Base-by-base conservation (phyloP, 1,140 invertebrate species). In the Drosophila murphyi region DNA sequence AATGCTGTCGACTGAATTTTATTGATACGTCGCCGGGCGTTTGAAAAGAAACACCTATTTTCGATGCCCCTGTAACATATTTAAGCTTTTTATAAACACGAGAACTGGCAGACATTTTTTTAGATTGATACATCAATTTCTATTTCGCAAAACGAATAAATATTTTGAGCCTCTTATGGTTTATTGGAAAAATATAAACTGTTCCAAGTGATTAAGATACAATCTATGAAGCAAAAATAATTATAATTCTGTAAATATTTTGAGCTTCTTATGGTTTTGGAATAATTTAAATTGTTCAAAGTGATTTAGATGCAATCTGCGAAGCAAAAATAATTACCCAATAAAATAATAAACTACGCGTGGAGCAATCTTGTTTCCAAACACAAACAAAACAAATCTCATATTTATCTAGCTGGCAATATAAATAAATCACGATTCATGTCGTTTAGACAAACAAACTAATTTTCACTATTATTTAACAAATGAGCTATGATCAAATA, bases 381-480 rank as follows among this genome's bases (percentile, higher is more conserved):
- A 31, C 48, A 60, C 57, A 35, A 35, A 43, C 57, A 60, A 68
- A 47, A 74, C 61, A 59, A 55, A 61, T 54, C 55, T 60, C 12
- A 48, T 32, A 70, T 70, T 76, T 54, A 72, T 65, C 57, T 67
- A 64, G 20, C 45, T 55, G 68, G 61, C 37, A 47, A 61, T 63
- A 57, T 72, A 64, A 39, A 85, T 85, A 85, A 85, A 86, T 85
- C 74, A 81, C 61, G 69, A 78, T 78, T 50, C 67, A 45, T 81
- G 85, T 85, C 81, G 45, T 20, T 41, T 74, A 65, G 60, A 73
- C 69, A 76, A 81, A 86, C 73, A 72, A 82, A 81, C 71, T 78
- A 81, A 85, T 87, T 85, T 87, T 87, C 70, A 81, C 82, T 80
- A 80, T 82, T 85, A 82, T 81, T 81, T 78, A 78, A 86, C 78